phyloP scores from a whole-genome alignment of 2,113 vertebrate genomes.

The Hippoglossus stenolepis region DNA sequence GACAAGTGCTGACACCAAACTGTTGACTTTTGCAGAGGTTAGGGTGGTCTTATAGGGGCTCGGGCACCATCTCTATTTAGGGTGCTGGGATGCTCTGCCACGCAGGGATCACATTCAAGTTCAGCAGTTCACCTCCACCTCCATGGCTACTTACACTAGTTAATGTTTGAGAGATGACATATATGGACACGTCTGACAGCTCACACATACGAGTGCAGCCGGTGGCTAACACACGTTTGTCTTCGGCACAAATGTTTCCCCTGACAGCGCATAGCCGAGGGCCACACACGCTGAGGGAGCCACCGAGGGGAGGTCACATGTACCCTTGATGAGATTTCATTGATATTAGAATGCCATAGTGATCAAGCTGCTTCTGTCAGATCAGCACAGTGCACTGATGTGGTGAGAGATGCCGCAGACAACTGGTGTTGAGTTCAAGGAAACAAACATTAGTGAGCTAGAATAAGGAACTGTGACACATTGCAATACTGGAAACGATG shows the following conservation, averaged over 20 bases:
- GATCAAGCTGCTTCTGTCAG: conserved; percentile 64
- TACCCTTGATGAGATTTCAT: conserved; percentile 70
- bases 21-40: conserved; percentile 59
- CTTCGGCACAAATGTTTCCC: conserved; percentile 76
- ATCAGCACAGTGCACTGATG: conserved; percentile 57
- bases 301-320: conserved; percentile 53
- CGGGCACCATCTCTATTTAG: conserved; percentile 68
- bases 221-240: conserved; percentile 62
- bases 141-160: conserved; percentile 55
- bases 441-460: conserved; percentile 6
- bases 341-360: conserved; percentile 74
- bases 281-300: conserved; percentile 83
- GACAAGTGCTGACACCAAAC: conserved; percentile 65
- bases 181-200: conserved; percentile 56
- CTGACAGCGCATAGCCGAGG: conserved; percentile 60
- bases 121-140: conserved; percentile 80
- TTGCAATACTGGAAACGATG: conserved; percentile 6
- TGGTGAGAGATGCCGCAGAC: conserved; percentile 62
- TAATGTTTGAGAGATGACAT: conserved; percentile 67
- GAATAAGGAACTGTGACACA: conserved; percentile 21
- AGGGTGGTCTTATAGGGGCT: conserved; percentile 35
- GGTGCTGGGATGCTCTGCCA: conserved; percentile 60
- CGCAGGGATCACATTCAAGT: conserved; percentile 80
- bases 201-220: conserved; percentile 66
- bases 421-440: conserved; percentile 68